Evolutionary conservation across 1,140 invertebrate species (phyloP).

Genomic region (Spodoptera frugiperda): DNA sequence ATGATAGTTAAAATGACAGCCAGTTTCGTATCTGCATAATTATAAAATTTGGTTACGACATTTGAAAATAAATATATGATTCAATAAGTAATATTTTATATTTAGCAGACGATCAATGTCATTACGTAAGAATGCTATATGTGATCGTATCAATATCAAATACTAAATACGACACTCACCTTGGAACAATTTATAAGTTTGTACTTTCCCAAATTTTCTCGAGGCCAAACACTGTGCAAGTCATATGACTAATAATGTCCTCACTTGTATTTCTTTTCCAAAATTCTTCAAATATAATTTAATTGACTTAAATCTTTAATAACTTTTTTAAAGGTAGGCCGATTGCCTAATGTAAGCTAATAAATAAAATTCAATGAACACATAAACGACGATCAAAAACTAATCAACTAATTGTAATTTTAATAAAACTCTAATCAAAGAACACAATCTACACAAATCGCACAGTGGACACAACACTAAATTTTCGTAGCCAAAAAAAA

Average conservation of each 20-base stretch:
- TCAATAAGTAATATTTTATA: not conserved
- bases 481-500: conserved; percentile 25
- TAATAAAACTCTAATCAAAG: conserved; percentile 6
- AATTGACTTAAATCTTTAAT: not conserved
- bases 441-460: conserved; percentile 33
- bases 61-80: not conserved
- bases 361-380: not conserved
- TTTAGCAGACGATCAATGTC: not conserved
- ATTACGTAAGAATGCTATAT: conserved; percentile 1
- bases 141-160: conserved; percentile 7
- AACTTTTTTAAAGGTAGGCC: not conserved
- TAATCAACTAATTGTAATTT: not conserved
- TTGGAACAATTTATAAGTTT: not conserved
- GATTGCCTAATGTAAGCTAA: too few relatives aligned
- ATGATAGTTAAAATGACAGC: too few relatives aligned
- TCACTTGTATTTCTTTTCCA: not conserved
- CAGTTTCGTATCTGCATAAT: too few relatives aligned
- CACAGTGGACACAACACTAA: conserved; percentile 36
- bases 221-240: conserved; percentile 16
- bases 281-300: not conserved
- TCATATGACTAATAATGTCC: not conserved
- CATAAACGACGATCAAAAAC: conserved; percentile 5
- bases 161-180: not conserved
- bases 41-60: not conserved
- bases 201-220: not conserved